Base-by-base conservation (phyloP, 2,888 invertebrate species). In the Nymphalis urticae region DNA sequence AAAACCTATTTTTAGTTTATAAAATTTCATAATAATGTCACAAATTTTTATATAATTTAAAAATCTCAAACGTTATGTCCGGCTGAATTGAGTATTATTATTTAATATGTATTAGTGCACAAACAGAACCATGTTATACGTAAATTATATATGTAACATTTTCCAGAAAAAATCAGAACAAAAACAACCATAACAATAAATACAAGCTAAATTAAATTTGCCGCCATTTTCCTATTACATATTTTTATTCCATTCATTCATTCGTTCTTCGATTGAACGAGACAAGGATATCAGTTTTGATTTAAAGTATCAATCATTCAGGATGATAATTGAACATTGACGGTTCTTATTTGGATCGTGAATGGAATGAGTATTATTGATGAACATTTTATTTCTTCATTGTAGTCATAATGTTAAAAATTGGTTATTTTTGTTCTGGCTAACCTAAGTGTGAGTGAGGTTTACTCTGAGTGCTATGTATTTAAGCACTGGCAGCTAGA, bases 401-500 rank as follows among this genome's bases (percentile, higher is more conserved):
- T 32, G 5, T 32, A 13, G 4, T 42, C 13, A 13, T 42, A 42
- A 42, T 42, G 2, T 42, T n/a, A 1, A 32, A 19, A 10, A 10
- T 42, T 58, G 42, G 19, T 42, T 58, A 10, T 58, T 58, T 58
- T 58, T 58, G 27, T 54, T 27, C 32, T 17, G 8, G n/a, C 17
- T 6, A n/a, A n/a, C n/a, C n/a, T n/a, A 32, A 32, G 42, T 36
- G 36, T 50, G n/a, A 16, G 50, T 32, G 42, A 48, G n/a, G 48
- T 10, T 62, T 58, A 42, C 27, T 16, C 27, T 13, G 54, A n/a
- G 54, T 32, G 54, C 54, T 56, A 16, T 50, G 19, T 48, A 48
- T 19, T 50, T 50, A 61, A 13, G 47, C 47, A 42, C 17, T 51
- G 24, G 56, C 58, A 58, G 56, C 58, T 67, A 54, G 58, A 58